phyloP scores from a whole-genome alignment of 2,113 vertebrate species.

The Junco hyemalis region DNA sequence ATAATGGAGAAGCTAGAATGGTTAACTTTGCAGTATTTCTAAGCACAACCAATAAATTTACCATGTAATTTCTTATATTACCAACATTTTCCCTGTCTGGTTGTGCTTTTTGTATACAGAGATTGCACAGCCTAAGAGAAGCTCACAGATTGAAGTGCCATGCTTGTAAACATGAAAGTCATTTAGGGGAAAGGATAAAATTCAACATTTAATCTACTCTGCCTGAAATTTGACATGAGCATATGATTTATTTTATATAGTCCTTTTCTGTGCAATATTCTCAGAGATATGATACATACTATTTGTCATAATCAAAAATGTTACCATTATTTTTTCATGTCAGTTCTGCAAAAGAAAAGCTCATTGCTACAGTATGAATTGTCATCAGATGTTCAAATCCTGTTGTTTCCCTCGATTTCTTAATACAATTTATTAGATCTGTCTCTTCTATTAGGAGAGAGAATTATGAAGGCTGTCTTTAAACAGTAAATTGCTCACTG shows the following conservation, averaged over 20 bases:
- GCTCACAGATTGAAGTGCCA: background rate
- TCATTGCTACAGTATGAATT: constrained; percentile 2
- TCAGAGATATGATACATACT: background rate
- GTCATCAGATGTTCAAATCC: background rate
- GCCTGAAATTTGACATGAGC: background rate
- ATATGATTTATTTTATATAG: background rate
- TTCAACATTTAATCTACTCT: background rate
- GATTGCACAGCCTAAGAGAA: background rate
- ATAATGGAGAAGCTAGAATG: background rate
- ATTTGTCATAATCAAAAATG: constrained; percentile 19
- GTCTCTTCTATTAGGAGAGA: background rate
- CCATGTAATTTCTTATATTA: background rate
- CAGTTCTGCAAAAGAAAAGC: background rate
- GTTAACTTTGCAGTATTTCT: background rate
- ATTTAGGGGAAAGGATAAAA: background rate
- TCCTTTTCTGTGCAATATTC: background rate
- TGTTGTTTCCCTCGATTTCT: background rate
- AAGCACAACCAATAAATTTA: background rate
- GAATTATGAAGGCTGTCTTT: background rate
- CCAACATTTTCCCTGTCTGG: background rate
- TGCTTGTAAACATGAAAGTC: background rate
- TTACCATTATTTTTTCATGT: background rate
- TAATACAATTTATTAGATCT: background rate
- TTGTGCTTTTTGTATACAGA: background rate
- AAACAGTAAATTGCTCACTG: background rate